Evolutionary conservation across 2,113 vertebrate genomes (phyloP).

Genomic region (Noctilio leporinus): DNA sequence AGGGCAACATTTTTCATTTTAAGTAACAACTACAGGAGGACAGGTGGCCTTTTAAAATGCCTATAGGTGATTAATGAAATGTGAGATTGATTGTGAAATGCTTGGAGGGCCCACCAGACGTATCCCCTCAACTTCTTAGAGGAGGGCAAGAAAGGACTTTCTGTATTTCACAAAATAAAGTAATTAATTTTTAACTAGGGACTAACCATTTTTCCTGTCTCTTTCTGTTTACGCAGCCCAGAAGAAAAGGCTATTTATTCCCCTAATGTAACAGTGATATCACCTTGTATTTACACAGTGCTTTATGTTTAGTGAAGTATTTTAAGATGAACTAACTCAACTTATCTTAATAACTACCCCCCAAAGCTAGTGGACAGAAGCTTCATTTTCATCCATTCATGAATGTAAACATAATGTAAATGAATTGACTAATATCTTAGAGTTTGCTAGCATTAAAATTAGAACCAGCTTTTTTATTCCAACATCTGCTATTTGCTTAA

Average conservation of each 20-base stretch:
- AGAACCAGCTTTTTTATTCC: not conserved
- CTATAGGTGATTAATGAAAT: conserved; percentile 61
- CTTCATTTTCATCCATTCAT: not conserved
- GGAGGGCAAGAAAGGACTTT: conserved; percentile 46
- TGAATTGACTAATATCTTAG: not conserved
- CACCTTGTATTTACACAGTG: not conserved
- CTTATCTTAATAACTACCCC: not conserved
- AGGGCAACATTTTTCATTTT: conserved; percentile 30
- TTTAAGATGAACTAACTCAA: not conserved
- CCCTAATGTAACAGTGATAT: not conserved
- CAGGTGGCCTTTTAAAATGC: conserved; percentile 63
- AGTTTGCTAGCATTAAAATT: not conserved
- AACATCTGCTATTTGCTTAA: not conserved
- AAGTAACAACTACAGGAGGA: conserved; percentile 41
- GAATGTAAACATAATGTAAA: not conserved
- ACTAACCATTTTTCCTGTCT: conserved; percentile 24
- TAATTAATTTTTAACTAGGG: conserved; percentile 5
- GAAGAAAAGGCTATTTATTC: not conserved
- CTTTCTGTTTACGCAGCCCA: not conserved
- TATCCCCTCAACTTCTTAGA: not conserved
- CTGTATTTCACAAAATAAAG: conserved; percentile 46
- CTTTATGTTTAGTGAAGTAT: not conserved
- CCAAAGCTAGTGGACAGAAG: not conserved
- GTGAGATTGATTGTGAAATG: conserved; percentile 22
- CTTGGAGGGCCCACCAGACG: not conserved